Evolutionary conservation across 1,140 invertebrate species (phyloP), one percentile per base, ranked within the genome.

Genomic region (Procambarus clarkii): DNA sequence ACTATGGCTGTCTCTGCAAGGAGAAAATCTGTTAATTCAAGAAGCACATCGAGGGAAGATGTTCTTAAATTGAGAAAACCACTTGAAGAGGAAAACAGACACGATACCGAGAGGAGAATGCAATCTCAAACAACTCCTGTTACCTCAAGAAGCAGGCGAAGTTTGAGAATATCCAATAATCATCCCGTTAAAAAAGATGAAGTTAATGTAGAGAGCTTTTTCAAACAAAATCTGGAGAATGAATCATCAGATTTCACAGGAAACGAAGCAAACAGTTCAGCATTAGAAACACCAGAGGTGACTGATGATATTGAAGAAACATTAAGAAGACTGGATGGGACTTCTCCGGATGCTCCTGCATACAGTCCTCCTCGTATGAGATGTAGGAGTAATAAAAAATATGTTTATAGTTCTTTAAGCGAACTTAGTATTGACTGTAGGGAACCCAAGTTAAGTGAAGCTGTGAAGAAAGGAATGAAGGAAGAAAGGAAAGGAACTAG

Each of bases 251-350:
- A 69, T n/a, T 5, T 8, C n/a, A 78, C 21, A 77, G 76, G 74
- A 45, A 78, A 71, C 1, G 77, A 54, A 79, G 18, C 50, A 60
- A 60, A 24, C 69, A 64, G 15, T 60, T 45, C 24, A 44, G 60
- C 58, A 60, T 44, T 34, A 44, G 45, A 69, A 11, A 45, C 44
- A 4, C 46, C 8, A 74, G 80, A 82, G 18, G n/a, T 34, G 7
- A 58, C 44, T 48, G 87, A 89, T 13, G 87, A 89, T 60, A 89
- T 89, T n/a, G 87, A 89, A 60, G 87, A 89, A 44, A 89, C 87
- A 34, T 58, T 89, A 2, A 89, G 50, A 50, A 82, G 87, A 64
- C 24, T 89, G 80, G 87, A 89, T 76, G 87, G 87, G 15, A 74
- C 71, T 24, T 83, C 79, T 11, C 79, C 87, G 7, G 48, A 54